Evolutionary conservation across 92 coral and sea anemone genomes (phyloP), one percentile per base, ranked within the genome.

Genomic region (Galaxea fascicularis): DNA sequence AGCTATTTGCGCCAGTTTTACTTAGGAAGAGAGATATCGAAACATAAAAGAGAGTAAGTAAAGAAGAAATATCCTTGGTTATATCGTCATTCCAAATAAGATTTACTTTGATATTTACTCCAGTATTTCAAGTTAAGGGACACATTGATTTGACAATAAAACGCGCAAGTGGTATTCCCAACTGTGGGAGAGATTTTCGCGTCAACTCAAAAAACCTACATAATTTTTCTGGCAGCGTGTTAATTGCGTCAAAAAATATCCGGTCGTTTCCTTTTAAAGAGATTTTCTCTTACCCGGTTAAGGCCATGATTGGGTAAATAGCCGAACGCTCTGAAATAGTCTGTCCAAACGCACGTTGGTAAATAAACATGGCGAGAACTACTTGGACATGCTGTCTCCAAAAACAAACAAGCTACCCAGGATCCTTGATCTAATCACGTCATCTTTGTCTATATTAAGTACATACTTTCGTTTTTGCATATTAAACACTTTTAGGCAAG

Each of bases 381-480:
- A 52, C 85, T 28, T 74, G 79, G 80, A 79, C 89, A 53, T 89
- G 72, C 92, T 89, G 92, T 89, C 92, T 78, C 25, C 70, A 16
- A 81, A 89, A 58, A 72, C 84, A 89, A 89, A 89, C 89, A 89
- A 31, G 74, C 44, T 59, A 60, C 53, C 57, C 51, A 64, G 65
- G 76, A 68, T 71, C 75, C 82, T 64, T 41, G 64, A 75, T 71
- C 49, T 89, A 78, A 89, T 89, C 77, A 78, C 89, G 85, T 73
- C 83, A 89, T 83, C 74, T 89, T 82, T 78, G 86, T 64, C 77
- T 77, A 72, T 84, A 78, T 84, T 84, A 63, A 84, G 79, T 84
- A 84, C 86, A 26, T 81, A 83, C 80, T 71, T 77, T 41, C 72
- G 65, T 64, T 78, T 31, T 63, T 71, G 80, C 78, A 82, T 82